These are phyloP conservation scores for Siniperca chuatsi DNA, from an alignment of 2,113 vertebrate species.

Conservation along the genomic window DNA sequence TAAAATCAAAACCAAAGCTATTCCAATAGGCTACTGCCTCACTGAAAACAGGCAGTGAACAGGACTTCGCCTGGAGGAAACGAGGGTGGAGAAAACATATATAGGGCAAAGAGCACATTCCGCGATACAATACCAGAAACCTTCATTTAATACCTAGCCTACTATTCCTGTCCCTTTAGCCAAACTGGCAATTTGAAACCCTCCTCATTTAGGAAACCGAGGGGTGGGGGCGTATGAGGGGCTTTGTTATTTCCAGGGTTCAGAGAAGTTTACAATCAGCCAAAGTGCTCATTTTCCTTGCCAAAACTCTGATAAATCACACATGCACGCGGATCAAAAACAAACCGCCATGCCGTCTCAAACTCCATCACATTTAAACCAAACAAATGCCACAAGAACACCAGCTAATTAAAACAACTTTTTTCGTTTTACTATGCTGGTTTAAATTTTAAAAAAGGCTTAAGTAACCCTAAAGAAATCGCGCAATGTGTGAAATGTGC, in stretches of 20 bases:
- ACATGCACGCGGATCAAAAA: neutral
- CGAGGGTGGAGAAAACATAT: constrained; percentile 67
- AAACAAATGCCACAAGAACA: neutral
- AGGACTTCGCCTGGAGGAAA: constrained; percentile 56
- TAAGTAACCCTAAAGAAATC: neutral
- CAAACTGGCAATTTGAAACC: constrained; percentile 81
- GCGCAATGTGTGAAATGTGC: neutral
- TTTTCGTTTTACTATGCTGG: neutral
- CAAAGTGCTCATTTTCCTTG: neutral
- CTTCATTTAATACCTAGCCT: constrained; percentile 77
- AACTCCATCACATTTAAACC: neutral
- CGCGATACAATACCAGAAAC: constrained; percentile 80
- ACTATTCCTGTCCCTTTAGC: constrained; percentile 81
- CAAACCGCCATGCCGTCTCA: neutral
- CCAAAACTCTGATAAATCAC: constrained; percentile 12
- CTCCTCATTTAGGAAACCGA: constrained; percentile 49
- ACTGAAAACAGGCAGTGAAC: constrained; percentile 22
- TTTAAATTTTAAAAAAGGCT: neutral
- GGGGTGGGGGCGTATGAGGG: constrained; percentile 47
- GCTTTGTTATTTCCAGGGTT: constrained; percentile 72
- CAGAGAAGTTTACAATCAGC: constrained; percentile 60
- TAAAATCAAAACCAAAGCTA: neutral
- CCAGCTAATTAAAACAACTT: neutral
- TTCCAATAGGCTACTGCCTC: constrained; percentile 26
- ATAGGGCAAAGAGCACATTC: constrained; percentile 82